These are phyloP conservation scores for Thereva nobilitata DNA, from an alignment of 2,888 invertebrate species.

Conservation along the genomic window DNA sequence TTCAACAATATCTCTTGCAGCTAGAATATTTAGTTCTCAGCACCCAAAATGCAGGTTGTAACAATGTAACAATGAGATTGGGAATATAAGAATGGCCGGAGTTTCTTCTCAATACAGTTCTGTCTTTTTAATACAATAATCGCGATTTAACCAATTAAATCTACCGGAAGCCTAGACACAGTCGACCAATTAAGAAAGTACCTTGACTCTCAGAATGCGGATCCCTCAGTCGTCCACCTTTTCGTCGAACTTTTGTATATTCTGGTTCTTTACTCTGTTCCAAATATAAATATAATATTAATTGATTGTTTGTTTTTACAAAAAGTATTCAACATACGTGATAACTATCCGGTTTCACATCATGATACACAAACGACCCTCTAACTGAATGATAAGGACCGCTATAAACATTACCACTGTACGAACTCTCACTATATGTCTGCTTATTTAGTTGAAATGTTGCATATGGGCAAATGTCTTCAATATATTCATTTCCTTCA, in stretches of 20 bases:
- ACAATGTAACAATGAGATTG: no score
- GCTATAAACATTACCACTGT: constrained; percentile 86
- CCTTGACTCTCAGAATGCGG: constrained; percentile 86
- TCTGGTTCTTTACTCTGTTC: constrained; percentile 77
- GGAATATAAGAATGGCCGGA: no score
- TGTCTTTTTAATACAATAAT: no score
- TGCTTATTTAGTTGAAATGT: constrained; percentile 88
- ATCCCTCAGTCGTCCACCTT: constrained; percentile 76
- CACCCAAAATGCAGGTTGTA: no score
- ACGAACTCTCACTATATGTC: constrained; percentile 86
- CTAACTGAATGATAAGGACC: constrained; percentile 85
- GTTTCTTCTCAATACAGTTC: no score
- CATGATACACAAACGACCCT: constrained; percentile 87
- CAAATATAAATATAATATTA: constrained; percentile 11
- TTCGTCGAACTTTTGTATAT: constrained; percentile 81
- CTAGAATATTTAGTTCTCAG: no score
- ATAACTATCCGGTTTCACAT: constrained; percentile 69
- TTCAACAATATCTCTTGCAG: no score
- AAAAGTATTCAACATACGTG: constrained; percentile 49
- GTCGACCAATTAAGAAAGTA: constrained; percentile 52
- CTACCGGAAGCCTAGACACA: not conserved
- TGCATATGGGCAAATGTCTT: constrained; percentile 91
- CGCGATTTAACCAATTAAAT: no score
- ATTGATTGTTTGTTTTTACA: constrained; percentile 10
- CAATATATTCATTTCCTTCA: constrained; percentile 75